Base-by-base conservation (phyloP, 1,140 invertebrate species). In the Arion vulgaris region DNA sequence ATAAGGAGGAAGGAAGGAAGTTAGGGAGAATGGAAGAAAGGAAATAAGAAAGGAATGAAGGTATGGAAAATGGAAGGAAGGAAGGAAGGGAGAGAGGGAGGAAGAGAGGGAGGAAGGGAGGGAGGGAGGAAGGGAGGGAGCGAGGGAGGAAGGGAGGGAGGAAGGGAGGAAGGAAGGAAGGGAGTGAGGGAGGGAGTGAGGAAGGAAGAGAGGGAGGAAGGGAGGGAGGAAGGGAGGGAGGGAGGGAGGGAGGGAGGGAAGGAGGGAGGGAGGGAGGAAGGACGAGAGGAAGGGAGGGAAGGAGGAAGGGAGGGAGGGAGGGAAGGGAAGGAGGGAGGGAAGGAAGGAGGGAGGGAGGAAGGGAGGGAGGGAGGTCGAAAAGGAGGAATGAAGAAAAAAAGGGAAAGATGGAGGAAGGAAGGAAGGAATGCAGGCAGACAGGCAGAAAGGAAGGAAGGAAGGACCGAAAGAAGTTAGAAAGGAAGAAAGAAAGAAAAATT, bases 231-330 rank as follows among this genome's bases (percentile, higher is more conserved):
- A 32, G 23, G 34, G 34, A 34, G 45, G 53, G 13, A 41, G 17
- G 45, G 28, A 28, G 51, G 72, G 32, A 15, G 62, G 51, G 26
- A 51, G 39, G 38, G 28, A 34, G 36, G 7, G 0, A 71, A 41
- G 49, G 26, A 74, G 45, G n/a, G 49, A n/a, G 36, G 49, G 73
- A 81, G n/a, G 78, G 53, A 76, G 80, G 28, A 45, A 77, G 81
- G 80, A 81, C 39, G n/a, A n/a, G n/a, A n/a, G n/a, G n/a, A n/a
- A n/a, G n/a, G n/a, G n/a, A n/a, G n/a, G n/a, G n/a, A n/a, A 49
- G 94, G 57, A 85, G 71, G 0, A 28, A 62, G 51, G 15, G 32
- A 74, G 26, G 32, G 49, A 73, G 45, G 49, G 41, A 71, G 82
- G 34, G 26, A 5, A 7, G 62, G 36, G 28, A 26, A 41, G 45